Evolutionary conservation across 2,113 vertebrate species (phyloP).

Genomic region (Istiophorus platypterus): DNA sequence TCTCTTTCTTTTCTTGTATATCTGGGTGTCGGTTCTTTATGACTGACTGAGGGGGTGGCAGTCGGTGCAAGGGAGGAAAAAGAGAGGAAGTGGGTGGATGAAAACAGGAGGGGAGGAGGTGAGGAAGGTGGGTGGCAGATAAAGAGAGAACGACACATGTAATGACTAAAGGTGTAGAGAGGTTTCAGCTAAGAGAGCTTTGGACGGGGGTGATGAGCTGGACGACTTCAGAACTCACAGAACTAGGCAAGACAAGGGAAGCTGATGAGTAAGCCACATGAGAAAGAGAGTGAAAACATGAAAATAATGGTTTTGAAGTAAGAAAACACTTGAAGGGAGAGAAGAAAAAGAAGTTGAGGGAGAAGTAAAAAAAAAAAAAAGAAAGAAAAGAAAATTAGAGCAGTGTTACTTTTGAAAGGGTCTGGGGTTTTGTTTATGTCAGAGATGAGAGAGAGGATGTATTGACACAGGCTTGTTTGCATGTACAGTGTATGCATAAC

Average conservation of each 20-base stretch:
- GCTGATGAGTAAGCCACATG: background rate
- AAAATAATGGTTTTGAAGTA: conserved; percentile 12
- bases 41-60: conserved; percentile 63
- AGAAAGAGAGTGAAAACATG: conserved; percentile 5
- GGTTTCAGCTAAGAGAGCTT: conserved; percentile 24
- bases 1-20: conserved; percentile 78
- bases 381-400: conserved; percentile 7
- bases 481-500: conserved; percentile 64
- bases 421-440: conserved; percentile 57
- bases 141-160: conserved; percentile 54
- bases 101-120: conserved; percentile 38
- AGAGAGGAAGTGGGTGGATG: conserved; percentile 52
- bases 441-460: conserved; percentile 31
- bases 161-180: conserved; percentile 56
- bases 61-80: conserved; percentile 32
- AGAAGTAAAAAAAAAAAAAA: conserved; percentile 25
- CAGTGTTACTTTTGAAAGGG: conserved; percentile 45
- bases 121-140: conserved; percentile 56
- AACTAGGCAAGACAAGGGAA: background rate
- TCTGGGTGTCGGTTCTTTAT: conserved; percentile 78
- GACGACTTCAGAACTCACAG: conserved; percentile 4
- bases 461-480: conserved; percentile 62
- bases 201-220: conserved; percentile 23
- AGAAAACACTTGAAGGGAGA: conserved; percentile 12
- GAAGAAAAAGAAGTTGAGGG: conserved; percentile 19